Evolutionary conservation across 2,888 invertebrate genomes (phyloP).

Genomic region (Erebia epiphron): DNA sequence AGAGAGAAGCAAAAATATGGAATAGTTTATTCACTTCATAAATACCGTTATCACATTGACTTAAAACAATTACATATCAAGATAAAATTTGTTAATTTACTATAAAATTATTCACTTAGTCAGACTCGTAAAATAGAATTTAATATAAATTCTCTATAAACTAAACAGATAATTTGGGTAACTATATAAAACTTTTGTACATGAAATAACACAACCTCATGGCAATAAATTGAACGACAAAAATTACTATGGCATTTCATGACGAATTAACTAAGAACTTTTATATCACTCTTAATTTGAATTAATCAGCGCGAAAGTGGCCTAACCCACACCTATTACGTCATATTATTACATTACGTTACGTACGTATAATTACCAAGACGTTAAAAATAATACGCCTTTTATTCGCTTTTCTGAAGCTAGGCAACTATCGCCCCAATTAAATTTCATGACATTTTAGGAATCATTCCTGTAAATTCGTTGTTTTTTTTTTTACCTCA

Average conservation of each 20-base stretch:
- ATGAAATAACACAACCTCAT: conserved; percentile 76
- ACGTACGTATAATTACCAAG: too few species aligned
- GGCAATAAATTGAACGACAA: conserved; percentile 62
- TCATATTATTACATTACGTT: too few species aligned
- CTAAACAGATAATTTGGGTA: conserved; percentile 72
- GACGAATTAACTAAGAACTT: conserved; percentile 33
- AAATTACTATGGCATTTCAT: conserved; percentile 66
- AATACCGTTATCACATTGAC: conserved; percentile 79
- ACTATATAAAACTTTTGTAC: conserved; percentile 74
- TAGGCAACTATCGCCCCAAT: not conserved
- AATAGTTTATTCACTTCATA: conserved; percentile 53
- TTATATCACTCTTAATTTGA: not conserved
- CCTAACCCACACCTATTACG: too few species aligned
- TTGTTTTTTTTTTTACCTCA: not conserved
- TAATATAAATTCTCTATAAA: conserved; percentile 75
- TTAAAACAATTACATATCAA: conserved; percentile 59
- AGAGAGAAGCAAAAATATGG: conserved; percentile 33
- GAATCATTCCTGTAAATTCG: not conserved
- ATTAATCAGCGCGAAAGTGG: not conserved
- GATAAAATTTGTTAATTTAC: conserved; percentile 65
- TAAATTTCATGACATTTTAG: not conserved
- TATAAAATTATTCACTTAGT: conserved; percentile 68
- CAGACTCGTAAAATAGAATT: conserved; percentile 76
- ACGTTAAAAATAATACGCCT: too few species aligned
- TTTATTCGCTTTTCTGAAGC: too few species aligned